A percentile compares a stretch with the other conserved stretches of the same genome.
These are phyloP conservation scores for Kryphioiulus occultus DNA, from an alignment of 2,888 invertebrate species.

Conservation along the genomic window DNA sequence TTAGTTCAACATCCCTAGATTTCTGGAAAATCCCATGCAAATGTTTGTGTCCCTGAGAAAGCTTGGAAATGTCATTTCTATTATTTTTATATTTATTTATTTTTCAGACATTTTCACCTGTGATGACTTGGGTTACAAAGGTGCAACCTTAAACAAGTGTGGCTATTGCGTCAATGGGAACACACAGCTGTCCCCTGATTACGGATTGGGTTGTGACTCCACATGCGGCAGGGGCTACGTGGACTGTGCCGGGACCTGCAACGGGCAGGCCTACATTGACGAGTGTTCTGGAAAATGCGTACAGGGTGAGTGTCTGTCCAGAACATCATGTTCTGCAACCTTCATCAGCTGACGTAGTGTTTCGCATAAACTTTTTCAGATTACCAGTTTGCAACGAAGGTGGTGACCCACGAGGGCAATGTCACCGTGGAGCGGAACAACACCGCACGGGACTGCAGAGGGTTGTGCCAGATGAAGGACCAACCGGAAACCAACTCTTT, in stretches of 20 bases:
- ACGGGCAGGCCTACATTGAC: conserved; percentile 56
- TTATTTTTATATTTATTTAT: not conserved
- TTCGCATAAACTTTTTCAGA: not conserved
- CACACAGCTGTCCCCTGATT: conserved; percentile 55
- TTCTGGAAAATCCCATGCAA: too few relatives aligned
- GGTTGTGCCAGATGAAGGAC: not conserved
- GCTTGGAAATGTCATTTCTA: too few relatives aligned
- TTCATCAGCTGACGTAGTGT: not conserved
- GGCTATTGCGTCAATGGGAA: conserved; percentile 57
- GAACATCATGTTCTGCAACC: not conserved
- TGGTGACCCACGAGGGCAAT: too few relatives aligned
- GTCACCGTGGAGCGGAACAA: not conserved
- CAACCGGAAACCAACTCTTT: not conserved
- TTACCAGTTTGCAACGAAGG: not conserved
- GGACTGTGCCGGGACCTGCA: conserved; percentile 57
- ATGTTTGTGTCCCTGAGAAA: too few relatives aligned
- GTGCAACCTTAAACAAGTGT: conserved; percentile 56
- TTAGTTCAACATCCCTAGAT: too few relatives aligned
- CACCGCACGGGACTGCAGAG: conserved; percentile 21
- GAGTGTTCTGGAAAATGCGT: conserved; percentile 56
- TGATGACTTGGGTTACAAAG: conserved; percentile 55
- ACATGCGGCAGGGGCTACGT: conserved; percentile 53
- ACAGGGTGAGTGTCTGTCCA: not conserved
- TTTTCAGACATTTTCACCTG: conserved; percentile 13
- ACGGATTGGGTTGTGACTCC: conserved; percentile 56